Evolutionary conservation across 2,113 vertebrate species (phyloP).

Genomic region (Isichthys henryi): DNA sequence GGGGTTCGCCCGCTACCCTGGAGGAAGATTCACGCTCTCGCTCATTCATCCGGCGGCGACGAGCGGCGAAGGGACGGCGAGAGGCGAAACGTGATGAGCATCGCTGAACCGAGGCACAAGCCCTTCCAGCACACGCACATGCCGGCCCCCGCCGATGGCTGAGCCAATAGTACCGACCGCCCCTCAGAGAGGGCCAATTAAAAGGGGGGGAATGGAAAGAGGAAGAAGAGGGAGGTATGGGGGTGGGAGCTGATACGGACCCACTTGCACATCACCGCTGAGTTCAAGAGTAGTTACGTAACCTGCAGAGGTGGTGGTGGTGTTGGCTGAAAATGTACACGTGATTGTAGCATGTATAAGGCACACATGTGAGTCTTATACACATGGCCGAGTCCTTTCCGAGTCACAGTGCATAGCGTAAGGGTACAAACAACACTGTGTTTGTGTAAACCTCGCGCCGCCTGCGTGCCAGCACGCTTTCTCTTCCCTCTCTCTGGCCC

Average conservation of each 20-base stretch:
- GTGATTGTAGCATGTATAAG: not conserved
- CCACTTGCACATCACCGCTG: not conserved
- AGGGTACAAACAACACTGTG: not conserved
- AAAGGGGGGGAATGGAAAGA: not conserved
- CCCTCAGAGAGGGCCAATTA: not conserved
- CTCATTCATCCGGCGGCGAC: not conserved
- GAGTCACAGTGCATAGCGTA: not conserved
- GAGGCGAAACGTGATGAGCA: not conserved
- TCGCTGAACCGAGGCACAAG: not conserved
- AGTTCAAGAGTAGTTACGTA: not conserved
- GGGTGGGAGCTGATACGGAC: not conserved
- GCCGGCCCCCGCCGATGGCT: not conserved
- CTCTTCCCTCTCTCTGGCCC: not conserved
- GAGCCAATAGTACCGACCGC: not conserved
- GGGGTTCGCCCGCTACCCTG: not conserved
- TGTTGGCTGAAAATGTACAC: not conserved
- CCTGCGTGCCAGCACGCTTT: not conserved
- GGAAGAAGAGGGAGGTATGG: not conserved
- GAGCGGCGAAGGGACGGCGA: not conserved
- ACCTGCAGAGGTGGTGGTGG: not conserved
- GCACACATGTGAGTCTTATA: not conserved
- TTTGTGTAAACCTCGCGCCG: not conserved
- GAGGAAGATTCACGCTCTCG: not conserved
- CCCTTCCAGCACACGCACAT: not conserved
- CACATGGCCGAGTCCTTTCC: not conserved